Evolutionary conservation across 1,140 invertebrate genomes (phyloP), one percentile per base, ranked within the genome.

Genomic region (Galleria mellonella): DNA sequence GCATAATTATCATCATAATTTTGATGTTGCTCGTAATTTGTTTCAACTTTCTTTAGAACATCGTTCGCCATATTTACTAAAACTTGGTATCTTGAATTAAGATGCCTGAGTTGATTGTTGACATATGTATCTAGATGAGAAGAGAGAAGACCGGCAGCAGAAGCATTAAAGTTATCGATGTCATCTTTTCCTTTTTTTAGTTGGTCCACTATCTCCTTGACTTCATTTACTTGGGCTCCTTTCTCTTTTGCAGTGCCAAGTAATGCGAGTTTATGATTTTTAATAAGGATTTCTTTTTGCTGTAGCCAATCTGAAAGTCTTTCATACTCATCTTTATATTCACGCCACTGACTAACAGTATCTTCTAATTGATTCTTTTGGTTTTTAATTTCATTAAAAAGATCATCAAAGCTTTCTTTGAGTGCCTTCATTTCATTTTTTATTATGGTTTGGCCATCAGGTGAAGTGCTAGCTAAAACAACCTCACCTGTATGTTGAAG

Each of bases 251-350:
- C 87, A 59, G 92, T 95, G 1, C 94, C 89, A 10, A 95, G 88
- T 4, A 97, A 85, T 30, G 94, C 92, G 17, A 95, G 92, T 72
- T 97, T 96, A 59, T 97, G 94, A 17, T 95, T 94, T 74, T 97
- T 97, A 11, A 97, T 92, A 9, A 96, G 88, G 55, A 96, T 94
- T 67, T 98, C 96, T 66, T 95, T 96, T 69, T 97, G 94, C 76
- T 98, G 96, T 31, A 98, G 75, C 96, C 96, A 98, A 71, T 97
- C 95, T 45, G 94, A 96, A 6, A 97, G 82, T 44, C 93, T 89
- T 77, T 97, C 96, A 72, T 95, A 96, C 79, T 97, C 95, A 64
- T 97, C 95, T 76, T 97, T 97, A 75, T 95, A 97, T 45, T 96
- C 94, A 44, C 94, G 88, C 93, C 95, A 96, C 65, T 96, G 93